Evolutionary conservation across 35 echinoderm and acorn worm genomes (phyloP).

Genomic region (Ophiothrix spiculata): DNA sequence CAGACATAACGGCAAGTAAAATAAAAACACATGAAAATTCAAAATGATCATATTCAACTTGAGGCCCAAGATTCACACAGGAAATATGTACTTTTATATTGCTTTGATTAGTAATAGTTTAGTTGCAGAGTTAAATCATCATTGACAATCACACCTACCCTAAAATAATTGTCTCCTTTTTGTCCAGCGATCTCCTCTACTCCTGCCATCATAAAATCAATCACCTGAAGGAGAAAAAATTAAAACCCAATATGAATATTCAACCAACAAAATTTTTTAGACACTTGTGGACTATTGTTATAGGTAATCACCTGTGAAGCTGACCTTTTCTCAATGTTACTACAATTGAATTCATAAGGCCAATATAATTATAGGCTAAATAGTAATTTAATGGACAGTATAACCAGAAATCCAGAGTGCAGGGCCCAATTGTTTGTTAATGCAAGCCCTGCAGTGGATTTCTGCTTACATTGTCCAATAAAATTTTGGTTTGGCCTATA

Average conservation of each 20-base stretch:
- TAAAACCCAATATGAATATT: neutral
- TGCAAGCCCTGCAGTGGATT: too few species aligned
- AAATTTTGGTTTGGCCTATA: neutral
- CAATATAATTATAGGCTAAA: too few species aligned
- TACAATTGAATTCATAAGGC: too few species aligned
- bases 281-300: neutral
- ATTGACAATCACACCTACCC: conserved; percentile 16
- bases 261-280: neutral
- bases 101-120: neutral
- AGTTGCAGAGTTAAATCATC: neutral
- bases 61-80: neutral
- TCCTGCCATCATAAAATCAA: conserved; percentile 58
- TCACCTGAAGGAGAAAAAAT: conserved; percentile 18
- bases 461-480: too few species aligned
- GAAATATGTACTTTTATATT: neutral
- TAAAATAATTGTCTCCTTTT: conserved; percentile 47
- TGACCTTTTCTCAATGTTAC: too few species aligned
- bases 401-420: too few species aligned
- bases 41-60: neutral
- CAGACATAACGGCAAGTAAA: neutral
- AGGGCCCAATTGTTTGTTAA: too few species aligned
- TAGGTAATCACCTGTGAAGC: too few species aligned
- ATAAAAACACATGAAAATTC: neutral
- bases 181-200: conserved; percentile 51
- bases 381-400: too few species aligned